phyloP scores from a whole-genome alignment of 2,797 vertebrate genomes.

The Coendou prehensilis region DNA sequence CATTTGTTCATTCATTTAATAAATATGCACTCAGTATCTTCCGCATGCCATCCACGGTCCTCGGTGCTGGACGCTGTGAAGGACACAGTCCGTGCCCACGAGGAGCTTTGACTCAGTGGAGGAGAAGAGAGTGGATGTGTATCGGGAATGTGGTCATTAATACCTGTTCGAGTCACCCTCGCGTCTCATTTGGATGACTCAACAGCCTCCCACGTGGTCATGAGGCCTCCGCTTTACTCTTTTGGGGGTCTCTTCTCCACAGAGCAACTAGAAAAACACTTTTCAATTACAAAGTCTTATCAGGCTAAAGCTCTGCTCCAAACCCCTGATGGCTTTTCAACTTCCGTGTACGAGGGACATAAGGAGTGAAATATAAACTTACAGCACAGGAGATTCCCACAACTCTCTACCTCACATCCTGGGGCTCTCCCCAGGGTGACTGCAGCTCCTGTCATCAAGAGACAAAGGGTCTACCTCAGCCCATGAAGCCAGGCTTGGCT shows the following conservation, averaged over 20 bases:
- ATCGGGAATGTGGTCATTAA: not conserved
- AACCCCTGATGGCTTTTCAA: not conserved
- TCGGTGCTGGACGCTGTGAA: not conserved
- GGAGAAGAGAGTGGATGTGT: not conserved
- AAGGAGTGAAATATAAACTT: not conserved
- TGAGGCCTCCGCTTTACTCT: not conserved
- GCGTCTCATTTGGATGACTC: not conserved
- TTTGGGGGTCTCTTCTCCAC: not conserved
- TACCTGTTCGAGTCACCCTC: not conserved
- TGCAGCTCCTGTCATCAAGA: not conserved
- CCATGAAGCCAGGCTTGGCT: not conserved
- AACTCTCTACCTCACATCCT: not conserved
- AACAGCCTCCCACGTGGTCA: not conserved
- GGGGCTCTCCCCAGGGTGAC: not conserved
- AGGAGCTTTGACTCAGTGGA: not conserved
- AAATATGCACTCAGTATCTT: not conserved
- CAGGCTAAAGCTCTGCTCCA: not conserved
- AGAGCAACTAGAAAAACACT: not conserved
- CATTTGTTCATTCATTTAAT: not conserved
- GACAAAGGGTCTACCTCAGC: not conserved
- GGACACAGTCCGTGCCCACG: not conserved
- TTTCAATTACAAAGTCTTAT: not conserved
- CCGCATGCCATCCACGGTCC: not conserved
- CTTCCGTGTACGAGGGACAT: not conserved
- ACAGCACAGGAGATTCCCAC: not conserved